Evolutionary conservation across 2,113 vertebrate species (phyloP).

Genomic region (Coturnix japonica): DNA sequence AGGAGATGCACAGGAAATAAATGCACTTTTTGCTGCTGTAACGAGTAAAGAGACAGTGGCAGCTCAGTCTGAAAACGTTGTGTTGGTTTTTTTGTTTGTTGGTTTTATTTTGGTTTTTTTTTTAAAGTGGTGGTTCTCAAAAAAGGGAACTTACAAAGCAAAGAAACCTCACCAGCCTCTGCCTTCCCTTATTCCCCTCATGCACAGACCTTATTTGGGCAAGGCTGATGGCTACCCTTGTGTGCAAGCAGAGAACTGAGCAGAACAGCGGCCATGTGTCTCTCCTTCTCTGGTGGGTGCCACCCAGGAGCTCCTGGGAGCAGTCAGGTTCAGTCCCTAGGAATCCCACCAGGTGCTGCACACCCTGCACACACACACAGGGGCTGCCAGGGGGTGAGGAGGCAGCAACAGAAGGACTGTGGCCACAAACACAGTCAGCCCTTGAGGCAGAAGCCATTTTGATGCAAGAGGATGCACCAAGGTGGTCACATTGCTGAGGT

Average conservation of each 20-base stretch:
- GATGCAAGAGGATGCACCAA: background rate
- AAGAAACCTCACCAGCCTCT: conserved; percentile 1
- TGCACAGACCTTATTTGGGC: conserved; percentile 40
- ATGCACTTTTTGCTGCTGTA: background rate
- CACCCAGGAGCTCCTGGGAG: background rate
- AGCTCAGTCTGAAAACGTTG: background rate
- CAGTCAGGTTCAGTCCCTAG: background rate
- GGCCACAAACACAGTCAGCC: background rate
- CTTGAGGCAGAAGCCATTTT: background rate
- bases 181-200: background rate
- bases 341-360: rapidly evolving
- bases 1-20: background rate
- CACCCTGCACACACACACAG: too few relatives aligned
- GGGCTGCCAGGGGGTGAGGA: rapidly evolving
- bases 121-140: conserved; percentile 9
- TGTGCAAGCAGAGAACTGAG: background rate
- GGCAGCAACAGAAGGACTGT: background rate
- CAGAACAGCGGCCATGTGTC: background rate
- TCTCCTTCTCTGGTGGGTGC: background rate
- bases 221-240: background rate
- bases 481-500: background rate
- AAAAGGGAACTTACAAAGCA: conserved; percentile 56
- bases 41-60: background rate
- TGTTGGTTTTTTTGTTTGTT: too few relatives aligned
- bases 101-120: background rate